Evolutionary conservation across 1,140 invertebrate genomes (phyloP).

Genomic region (Zaprionus africanus): DNA sequence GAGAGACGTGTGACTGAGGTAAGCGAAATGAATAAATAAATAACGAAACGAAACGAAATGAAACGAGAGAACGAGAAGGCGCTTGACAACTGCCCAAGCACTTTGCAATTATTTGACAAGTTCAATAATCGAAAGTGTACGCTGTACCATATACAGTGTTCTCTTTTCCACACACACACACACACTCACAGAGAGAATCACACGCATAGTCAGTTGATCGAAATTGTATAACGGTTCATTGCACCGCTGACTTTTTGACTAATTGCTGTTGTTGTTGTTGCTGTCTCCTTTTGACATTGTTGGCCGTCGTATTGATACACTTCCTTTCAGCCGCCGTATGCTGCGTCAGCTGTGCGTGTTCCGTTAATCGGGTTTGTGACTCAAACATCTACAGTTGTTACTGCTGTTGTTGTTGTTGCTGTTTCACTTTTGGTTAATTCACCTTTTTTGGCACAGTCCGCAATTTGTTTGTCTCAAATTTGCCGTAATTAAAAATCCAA

Average conservation of each 20-base stretch:
- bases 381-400: slow-evolving; percentile 48
- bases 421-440: slow-evolving; percentile 51
- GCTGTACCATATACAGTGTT: slow-evolving; percentile 18
- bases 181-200: neutral
- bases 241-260: slow-evolving; percentile 35
- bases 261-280: slow-evolving; percentile 7
- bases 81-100: slow-evolving; percentile 29
- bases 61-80: slow-evolving; percentile 29
- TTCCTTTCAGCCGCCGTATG: slow-evolving; percentile 57
- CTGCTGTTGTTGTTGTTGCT: slow-evolving; percentile 26
- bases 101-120: slow-evolving; percentile 53
- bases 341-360: slow-evolving; percentile 48
- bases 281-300: slow-evolving; percentile 33
- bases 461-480: slow-evolving; percentile 79
- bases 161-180: slow-evolving; percentile 41
- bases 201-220: slow-evolving; percentile 30
- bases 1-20: slow-evolving; percentile 31
- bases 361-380: slow-evolving; percentile 75
- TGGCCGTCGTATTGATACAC: slow-evolving; percentile 52
- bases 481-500: slow-evolving; percentile 79
- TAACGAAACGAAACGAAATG: slow-evolving; percentile 15
- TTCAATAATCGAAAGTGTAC: slow-evolving; percentile 77
- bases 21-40: slow-evolving; percentile 25
- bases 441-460: slow-evolving; percentile 65
- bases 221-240: slow-evolving; percentile 74